A percentile compares a stretch with the other conserved stretches of the same genome.
phyloP scores from a whole-genome alignment of 2,113 vertebrate species.

The Vidua macroura region DNA sequence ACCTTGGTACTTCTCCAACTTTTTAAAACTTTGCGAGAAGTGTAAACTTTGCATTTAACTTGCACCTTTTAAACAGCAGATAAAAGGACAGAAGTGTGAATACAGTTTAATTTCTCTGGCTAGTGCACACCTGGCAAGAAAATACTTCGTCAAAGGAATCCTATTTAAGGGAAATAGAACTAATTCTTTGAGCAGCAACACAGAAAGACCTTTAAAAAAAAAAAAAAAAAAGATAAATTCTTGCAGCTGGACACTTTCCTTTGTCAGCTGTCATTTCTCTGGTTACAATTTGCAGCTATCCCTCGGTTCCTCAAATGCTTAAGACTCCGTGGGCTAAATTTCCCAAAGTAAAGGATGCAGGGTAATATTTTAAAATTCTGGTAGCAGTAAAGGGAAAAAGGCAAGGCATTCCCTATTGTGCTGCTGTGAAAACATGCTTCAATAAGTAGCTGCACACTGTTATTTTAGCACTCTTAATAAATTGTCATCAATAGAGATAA shows the following conservation, averaged over 20 bases:
- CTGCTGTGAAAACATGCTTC: background rate
- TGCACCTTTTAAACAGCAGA: background rate
- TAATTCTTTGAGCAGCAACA: background rate
- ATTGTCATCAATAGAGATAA: background rate
- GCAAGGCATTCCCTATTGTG: background rate
- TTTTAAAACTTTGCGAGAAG: background rate
- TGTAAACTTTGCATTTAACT: background rate
- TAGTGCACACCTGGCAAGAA: background rate
- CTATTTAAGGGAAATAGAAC: background rate
- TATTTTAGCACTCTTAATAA: background rate
- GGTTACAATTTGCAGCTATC: background rate
- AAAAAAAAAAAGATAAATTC: background rate
- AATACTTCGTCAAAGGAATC: background rate
- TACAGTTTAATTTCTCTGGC: background rate
- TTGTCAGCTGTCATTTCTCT: background rate
- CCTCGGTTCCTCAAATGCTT: background rate
- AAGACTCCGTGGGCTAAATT: background rate
- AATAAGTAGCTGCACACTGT: background rate
- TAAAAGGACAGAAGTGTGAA: background rate
- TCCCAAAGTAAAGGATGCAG: background rate
- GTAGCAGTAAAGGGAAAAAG: background rate
- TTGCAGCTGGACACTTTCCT: background rate
- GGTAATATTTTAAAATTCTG: background rate
- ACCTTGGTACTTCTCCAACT: background rate
- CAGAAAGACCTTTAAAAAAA: background rate